Percentiles rank a stretch among this genome's conserved stretches.
Evolutionary conservation across 2,113 vertebrate genomes (phyloP).

Genomic region (Mus musculus): GRCm39 chr13:56524001-56524500

Average conservation of each 20-base stretch:
- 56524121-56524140: neutral
- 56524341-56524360: neutral
- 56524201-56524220: neutral
- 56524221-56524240: neutral
- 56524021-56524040: neutral
- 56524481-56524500: too few species aligned
- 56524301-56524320: neutral
- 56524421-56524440: too few species aligned
- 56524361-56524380: neutral
- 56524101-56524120: neutral
- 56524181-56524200: neutral
- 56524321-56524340: neutral
- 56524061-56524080: neutral
- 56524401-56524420: too few species aligned
- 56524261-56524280: neutral
- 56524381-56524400: too few species aligned
- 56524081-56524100: neutral
- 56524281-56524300: neutral
- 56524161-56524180: neutral
- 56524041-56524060: neutral
- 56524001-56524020: neutral
- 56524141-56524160: neutral
- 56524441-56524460: too few species aligned
- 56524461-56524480: too few species aligned
- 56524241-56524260: neutral